A percentile compares a stretch with the other conserved stretches of the same genome.
phyloP scores from a whole-genome alignment of 2,888 invertebrate genomes.

The Lepas anatifera region DNA sequence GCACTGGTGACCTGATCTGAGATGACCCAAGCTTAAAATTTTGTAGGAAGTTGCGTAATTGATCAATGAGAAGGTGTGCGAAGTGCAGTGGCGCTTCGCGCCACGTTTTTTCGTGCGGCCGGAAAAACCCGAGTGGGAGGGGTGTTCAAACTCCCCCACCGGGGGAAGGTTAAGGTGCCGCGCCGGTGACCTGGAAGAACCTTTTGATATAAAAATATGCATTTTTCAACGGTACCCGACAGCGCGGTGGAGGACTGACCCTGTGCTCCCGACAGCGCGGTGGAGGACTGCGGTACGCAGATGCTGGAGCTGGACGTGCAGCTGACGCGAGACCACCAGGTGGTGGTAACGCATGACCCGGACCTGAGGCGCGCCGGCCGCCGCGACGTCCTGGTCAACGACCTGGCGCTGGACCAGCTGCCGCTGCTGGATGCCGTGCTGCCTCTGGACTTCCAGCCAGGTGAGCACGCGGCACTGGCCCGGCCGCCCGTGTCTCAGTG shows the following conservation, averaged over 20 bases:
- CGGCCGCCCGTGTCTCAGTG: neutral
- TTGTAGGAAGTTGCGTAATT: too few relatives aligned
- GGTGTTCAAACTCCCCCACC: too few relatives aligned
- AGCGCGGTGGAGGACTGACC: conserved; percentile 12
- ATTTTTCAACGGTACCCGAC: neutral
- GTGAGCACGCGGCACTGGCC: conserved; percentile 30
- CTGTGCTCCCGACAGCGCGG: conserved; percentile 39
- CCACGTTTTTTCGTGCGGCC: too few relatives aligned
- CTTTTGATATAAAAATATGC: too few relatives aligned
- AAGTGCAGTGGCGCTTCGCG: too few relatives aligned
- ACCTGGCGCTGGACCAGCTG: conserved; percentile 44
- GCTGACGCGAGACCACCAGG: conserved; percentile 47
- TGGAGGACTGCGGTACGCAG: conserved; percentile 42
- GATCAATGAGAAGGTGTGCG: too few relatives aligned
- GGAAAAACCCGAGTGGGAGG: too few relatives aligned
- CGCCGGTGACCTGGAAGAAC: too few relatives aligned
- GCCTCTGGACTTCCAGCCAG: conserved; percentile 46
- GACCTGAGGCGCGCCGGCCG: conserved; percentile 44
- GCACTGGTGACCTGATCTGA: too few relatives aligned
- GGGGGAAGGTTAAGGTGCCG: too few relatives aligned
- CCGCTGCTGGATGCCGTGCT: conserved; percentile 40
- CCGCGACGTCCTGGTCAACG: conserved; percentile 39
- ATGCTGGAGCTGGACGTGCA: conserved; percentile 56
- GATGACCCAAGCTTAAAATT: too few relatives aligned
- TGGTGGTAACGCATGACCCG: conserved; percentile 52